phyloP scores from a whole-genome alignment of 2,888 invertebrate genomes.

The Scotopteryx bipunctaria region DNA sequence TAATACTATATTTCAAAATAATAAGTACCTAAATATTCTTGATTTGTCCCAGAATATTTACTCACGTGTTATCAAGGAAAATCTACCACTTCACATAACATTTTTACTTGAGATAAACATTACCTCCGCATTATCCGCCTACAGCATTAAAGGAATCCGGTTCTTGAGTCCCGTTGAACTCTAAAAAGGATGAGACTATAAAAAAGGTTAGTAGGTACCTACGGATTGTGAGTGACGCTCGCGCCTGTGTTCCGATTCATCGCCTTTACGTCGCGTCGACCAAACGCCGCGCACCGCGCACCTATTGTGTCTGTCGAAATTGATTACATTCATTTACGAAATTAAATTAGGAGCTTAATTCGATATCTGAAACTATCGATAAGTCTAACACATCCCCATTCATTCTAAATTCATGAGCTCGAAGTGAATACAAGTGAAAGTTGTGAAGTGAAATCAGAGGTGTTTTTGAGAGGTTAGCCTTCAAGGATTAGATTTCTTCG shows the following conservation, averaged over 20 bases:
- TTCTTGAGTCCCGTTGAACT: constrained; percentile 49
- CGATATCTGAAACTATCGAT: too few relatives aligned
- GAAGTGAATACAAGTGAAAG: constrained; percentile 5
- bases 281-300: constrained; percentile 36
- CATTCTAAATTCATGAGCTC: neutral
- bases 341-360: neutral
- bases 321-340: constrained; percentile 3
- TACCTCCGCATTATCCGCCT: too few relatives aligned
- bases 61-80: too few relatives aligned
- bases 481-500: constrained; percentile 22
- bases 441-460: constrained; percentile 21
- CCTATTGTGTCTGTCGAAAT: constrained; percentile 17
- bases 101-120: too few relatives aligned
- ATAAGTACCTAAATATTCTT: too few relatives aligned
- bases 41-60: neutral
- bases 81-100: too few relatives aligned
- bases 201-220: constrained; percentile 47
- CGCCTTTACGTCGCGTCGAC: constrained; percentile 43
- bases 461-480: constrained; percentile 21
- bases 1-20: too few relatives aligned
- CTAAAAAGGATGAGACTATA: constrained; percentile 61
- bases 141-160: too few relatives aligned
- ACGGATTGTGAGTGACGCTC: constrained; percentile 41
- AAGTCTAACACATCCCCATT: too few relatives aligned
- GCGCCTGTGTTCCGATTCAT: constrained; percentile 54